Conservation (phyloP, 2,797 vertebrate species). For the Tokudaia tokunoshimensis region DNA sequence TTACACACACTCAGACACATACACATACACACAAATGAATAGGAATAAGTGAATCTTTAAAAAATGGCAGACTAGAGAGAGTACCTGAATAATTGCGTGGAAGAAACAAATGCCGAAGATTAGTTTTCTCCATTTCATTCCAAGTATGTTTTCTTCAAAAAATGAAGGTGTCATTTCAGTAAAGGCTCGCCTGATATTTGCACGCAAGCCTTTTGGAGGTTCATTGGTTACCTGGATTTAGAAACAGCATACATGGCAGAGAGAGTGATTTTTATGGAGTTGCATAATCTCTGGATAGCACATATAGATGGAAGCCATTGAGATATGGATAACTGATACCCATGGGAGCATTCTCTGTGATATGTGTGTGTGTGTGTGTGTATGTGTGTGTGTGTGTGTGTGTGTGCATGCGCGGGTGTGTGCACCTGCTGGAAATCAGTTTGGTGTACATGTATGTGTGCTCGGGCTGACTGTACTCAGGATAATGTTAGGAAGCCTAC, state of each 20-base stretch:
- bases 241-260: background rate
- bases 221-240: conserved; percentile 91
- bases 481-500: background rate
- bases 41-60: background rate
- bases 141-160: conserved; percentile 91
- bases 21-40: background rate
- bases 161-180: conserved; percentile 89
- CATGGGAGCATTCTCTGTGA: background rate
- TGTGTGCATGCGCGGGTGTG: too few relatives aligned
- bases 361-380: background rate
- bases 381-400: too few relatives aligned
- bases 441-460: background rate
- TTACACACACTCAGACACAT: too few relatives aligned
- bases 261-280: background rate
- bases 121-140: conserved; percentile 90
- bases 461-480: background rate
- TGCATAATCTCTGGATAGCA: conserved; percentile 1
- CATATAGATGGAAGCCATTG: background rate
- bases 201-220: conserved; percentile 91
- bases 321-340: background rate
- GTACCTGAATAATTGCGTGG: conserved; percentile 91
- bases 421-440: too few relatives aligned
- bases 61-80: background rate
- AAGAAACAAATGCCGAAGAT: conserved; percentile 92
- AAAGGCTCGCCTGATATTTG: conserved; percentile 91